These are phyloP conservation scores for Dasyornis broadbenti DNA, from an alignment of 2,113 vertebrate species.

Conservation along the genomic window DNA sequence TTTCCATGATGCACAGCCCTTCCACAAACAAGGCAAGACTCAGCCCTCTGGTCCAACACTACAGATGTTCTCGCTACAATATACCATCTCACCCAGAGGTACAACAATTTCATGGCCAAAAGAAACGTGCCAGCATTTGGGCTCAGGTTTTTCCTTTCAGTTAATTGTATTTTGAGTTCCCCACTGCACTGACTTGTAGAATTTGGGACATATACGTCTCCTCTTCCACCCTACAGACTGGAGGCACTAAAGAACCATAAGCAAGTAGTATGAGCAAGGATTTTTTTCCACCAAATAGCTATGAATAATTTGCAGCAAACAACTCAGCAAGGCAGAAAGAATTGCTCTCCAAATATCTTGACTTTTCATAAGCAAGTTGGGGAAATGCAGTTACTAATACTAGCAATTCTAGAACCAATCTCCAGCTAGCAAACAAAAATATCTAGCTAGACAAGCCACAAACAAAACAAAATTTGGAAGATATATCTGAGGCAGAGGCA, in stretches of 20 bases:
- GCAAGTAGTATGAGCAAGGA: not conserved
- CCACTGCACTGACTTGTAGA: not conserved
- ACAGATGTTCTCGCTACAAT: accelerated
- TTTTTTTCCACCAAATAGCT: not conserved
- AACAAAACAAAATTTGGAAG: not conserved
- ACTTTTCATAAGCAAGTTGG: not conserved
- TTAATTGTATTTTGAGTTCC: not conserved
- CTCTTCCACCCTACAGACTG: not conserved
- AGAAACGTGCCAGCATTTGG: not conserved
- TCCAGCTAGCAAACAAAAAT: not conserved
- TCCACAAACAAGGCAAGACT: not conserved
- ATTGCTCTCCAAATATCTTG: not conserved
- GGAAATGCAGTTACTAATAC: not conserved
- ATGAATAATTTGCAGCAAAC: not conserved
- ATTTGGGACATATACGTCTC: not conserved
- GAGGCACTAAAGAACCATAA: not conserved
- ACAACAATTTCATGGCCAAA: not conserved
- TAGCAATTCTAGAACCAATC: not conserved
- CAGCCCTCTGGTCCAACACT: not conserved
- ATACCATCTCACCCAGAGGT: not conserved
- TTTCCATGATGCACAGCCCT: not conserved
- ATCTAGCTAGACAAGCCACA: not conserved
- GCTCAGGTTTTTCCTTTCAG: not conserved
- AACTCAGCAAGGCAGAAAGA: not conserved
- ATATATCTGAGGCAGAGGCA: not conserved